Percentiles rank a stretch among this genome's conserved stretches.
Conservation (phyloP, 2,113 vertebrate species). For the Microcebus griseorufus region DNA sequence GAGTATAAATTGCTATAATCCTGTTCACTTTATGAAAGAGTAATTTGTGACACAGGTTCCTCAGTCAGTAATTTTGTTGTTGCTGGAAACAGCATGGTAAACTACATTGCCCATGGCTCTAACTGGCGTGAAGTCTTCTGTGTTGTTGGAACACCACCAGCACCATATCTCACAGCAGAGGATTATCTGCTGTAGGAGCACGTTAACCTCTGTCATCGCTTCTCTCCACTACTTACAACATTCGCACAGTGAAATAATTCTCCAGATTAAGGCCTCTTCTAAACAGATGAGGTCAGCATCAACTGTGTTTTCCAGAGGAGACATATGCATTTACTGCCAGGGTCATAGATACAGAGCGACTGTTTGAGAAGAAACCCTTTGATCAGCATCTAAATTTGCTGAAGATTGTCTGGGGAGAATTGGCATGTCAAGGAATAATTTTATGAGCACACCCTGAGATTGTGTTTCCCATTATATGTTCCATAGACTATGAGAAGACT, state of each 20-base stretch:
- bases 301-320: neutral
- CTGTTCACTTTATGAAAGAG: neutral
- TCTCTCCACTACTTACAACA: neutral
- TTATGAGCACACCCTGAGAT: neutral
- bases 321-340: neutral
- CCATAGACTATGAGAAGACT: neutral
- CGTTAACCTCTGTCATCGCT: neutral
- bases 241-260: neutral
- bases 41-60: neutral
- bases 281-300: slow-evolving; percentile 13
- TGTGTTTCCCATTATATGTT: neutral
- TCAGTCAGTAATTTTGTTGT: neutral
- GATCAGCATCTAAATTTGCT: neutral
- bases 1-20: neutral
- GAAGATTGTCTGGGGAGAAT: neutral
- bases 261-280: neutral
- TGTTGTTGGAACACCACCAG: neutral
- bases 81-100: neutral
- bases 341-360: neutral
- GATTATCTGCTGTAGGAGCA: neutral
- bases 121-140: neutral
- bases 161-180: neutral
- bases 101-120: neutral
- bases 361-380: neutral
- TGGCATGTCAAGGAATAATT: neutral